Conservation (phyloP, 2,113 vertebrate species). For the Leuciscus idus region DNA sequence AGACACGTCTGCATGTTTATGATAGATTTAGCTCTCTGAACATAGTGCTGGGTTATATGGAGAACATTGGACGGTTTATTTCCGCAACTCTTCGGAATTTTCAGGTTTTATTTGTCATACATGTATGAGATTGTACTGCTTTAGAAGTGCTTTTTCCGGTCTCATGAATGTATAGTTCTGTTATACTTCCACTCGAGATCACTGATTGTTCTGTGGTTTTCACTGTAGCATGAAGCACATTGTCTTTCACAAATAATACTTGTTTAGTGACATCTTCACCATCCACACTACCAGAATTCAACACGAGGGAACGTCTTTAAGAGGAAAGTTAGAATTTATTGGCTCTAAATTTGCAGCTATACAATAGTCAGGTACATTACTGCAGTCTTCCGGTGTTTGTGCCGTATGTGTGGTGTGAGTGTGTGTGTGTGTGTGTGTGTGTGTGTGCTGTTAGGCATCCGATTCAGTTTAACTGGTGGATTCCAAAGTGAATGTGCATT, state of each 20-base stretch:
- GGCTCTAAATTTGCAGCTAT: slow-evolving; percentile 39
- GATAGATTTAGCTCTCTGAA: slow-evolving; percentile 6
- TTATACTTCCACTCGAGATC: slow-evolving; percentile 53
- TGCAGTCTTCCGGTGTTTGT: not conserved
- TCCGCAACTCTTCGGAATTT: not conserved
- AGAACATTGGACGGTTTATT: not conserved
- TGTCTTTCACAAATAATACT: slow-evolving; percentile 18
- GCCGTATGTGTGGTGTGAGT: not conserved
- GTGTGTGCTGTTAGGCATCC: not conserved
- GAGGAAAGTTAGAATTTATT: slow-evolving; percentile 1
- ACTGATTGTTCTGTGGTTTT: not conserved
- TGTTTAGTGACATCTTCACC: not conserved
- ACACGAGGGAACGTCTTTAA: not conserved
- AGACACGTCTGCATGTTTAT: slow-evolving; percentile 27
- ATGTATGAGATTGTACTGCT: slow-evolving; percentile 67
- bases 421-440: not conserved
- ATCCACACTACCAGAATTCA: not conserved
- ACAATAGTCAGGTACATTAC: slow-evolving; percentile 18
- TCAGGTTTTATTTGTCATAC: slow-evolving; percentile 21
- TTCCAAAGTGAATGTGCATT: not conserved
- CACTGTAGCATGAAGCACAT: slow-evolving; percentile 35
- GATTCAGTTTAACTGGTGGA: not conserved
- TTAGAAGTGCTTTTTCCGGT: slow-evolving; percentile 72
- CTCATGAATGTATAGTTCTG: slow-evolving; percentile 73
- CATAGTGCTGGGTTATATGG: not conserved